Conservation (phyloP, 2,113 vertebrate genomes). For the Rostratula benghalensis region DNA sequence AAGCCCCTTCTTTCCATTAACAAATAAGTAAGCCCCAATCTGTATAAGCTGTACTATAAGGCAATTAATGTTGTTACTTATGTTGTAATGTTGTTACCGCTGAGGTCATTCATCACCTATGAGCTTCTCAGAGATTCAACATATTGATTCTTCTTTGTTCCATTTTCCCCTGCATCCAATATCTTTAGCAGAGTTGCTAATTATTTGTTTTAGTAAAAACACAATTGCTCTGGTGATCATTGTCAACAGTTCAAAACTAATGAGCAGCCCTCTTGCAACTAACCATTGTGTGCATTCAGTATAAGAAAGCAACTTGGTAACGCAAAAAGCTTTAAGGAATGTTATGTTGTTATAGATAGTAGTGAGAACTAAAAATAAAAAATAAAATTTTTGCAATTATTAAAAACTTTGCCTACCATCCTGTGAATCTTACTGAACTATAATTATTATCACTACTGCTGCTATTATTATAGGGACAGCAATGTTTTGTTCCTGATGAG, state of each 20-base stretch:
- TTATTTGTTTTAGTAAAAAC: conserved; percentile 52
- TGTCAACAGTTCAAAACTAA: conserved; percentile 30
- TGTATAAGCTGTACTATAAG: neutral
- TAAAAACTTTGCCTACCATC: neutral
- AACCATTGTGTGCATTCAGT: neutral
- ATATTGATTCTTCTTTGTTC: conserved; percentile 16
- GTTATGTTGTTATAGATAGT: neutral
- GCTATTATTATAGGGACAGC: neutral
- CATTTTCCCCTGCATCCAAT: neutral
- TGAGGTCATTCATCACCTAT: neutral
- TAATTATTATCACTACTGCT: neutral
- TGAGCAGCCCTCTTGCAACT: conserved; percentile 16
- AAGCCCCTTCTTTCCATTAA: neutral
- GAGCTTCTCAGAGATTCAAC: conserved; percentile 4
- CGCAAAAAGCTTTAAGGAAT: neutral
- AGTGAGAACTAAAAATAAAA: neutral
- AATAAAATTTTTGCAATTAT: neutral
- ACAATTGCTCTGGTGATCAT: conserved; percentile 30
- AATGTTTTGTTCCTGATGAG: neutral
- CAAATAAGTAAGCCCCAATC: neutral
- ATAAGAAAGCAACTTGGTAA: neutral
- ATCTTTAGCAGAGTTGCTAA: conserved; percentile 5
- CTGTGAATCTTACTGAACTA: neutral
- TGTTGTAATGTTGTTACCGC: too few relatives aligned
- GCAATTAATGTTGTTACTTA: conserved; percentile 5